phyloP scores from a whole-genome alignment of 2,888 invertebrate species.

The Aleiodes alternator region DNA sequence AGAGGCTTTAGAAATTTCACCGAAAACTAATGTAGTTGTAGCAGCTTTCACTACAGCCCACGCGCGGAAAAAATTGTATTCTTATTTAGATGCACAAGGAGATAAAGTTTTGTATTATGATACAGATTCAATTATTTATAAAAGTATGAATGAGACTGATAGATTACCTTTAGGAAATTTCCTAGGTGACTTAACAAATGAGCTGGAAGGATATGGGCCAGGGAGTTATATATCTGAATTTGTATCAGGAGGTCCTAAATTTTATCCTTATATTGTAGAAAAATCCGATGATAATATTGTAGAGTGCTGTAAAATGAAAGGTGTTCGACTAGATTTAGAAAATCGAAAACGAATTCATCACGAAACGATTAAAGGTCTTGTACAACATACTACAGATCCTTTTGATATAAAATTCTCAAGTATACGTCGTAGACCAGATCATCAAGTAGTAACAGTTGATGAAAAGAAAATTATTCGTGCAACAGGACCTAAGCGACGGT shows the following conservation, averaged over 20 bases:
- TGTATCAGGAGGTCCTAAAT: conserved; percentile 23
- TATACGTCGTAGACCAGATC: conserved; percentile 5
- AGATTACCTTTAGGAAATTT: not conserved
- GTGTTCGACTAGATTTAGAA: conserved; percentile 9
- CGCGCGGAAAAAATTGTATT: conserved; percentile 6
- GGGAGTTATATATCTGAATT: conserved; percentile 40
- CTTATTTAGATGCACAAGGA: not conserved
- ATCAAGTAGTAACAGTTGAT: not conserved
- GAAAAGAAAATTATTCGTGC: not conserved
- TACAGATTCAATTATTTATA: conserved; percentile 41
- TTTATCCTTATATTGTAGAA: conserved; percentile 14
- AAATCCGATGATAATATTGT: not conserved
- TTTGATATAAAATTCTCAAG: not conserved
- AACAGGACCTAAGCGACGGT: not conserved
- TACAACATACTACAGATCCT: not conserved
- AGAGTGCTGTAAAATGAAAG: conserved; percentile 19
- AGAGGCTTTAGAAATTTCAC: too few species aligned
- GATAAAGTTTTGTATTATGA: conserved; percentile 44
- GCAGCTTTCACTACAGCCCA: conserved; percentile 44
- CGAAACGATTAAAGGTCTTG: not conserved
- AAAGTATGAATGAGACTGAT: not conserved
- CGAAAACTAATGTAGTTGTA: conserved; percentile 23
- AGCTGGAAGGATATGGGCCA: conserved; percentile 16
- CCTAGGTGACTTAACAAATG: conserved; percentile 47
- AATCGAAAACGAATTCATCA: conserved; percentile 1